Percentiles rank a stretch among this genome's conserved stretches.
Evolutionary conservation across 2,888 invertebrate genomes (phyloP).

Genomic region (Drosophila nigricruria): DNA sequence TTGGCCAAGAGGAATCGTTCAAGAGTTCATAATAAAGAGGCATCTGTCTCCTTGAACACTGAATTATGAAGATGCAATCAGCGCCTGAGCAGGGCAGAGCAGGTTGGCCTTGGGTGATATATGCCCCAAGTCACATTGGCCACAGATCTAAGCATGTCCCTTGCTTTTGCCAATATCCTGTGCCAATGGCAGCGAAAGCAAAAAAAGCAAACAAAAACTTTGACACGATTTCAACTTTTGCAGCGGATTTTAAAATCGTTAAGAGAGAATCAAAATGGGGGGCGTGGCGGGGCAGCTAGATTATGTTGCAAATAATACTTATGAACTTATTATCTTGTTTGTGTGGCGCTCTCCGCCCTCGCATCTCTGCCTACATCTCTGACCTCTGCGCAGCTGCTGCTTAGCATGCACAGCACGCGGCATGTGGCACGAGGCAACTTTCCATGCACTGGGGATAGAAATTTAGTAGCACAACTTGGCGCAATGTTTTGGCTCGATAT

Average conservation of each 20-base stretch:
- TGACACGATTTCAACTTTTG: conserved; percentile 64
- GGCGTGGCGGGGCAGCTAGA: conserved; percentile 38
- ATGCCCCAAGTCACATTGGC: conserved; percentile 25
- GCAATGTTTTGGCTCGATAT: conserved; percentile 65
- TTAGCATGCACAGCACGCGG: conserved; percentile 76
- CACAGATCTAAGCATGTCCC: conserved; percentile 41
- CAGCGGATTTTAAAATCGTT: conserved; percentile 62
- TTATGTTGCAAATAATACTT: conserved; percentile 77
- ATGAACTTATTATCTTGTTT: conserved; percentile 81
- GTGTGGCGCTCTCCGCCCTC: conserved; percentile 43
- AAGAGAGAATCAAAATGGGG: conserved; percentile 29
- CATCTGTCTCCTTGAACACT: conserved; percentile 20
- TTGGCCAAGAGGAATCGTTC: conserved; percentile 55
- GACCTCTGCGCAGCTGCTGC: conserved; percentile 33
- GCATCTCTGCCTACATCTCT: conserved; percentile 8
- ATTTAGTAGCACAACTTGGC: conserved; percentile 77
- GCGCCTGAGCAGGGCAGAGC: not conserved
- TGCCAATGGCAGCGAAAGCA: conserved; percentile 18
- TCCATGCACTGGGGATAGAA: conserved; percentile 72
- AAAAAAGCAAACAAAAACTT: conserved; percentile 39
- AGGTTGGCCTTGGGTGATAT: too few species aligned
- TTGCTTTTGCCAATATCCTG: conserved; percentile 45
- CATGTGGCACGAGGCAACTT: conserved; percentile 51
- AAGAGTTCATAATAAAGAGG: conserved; percentile 26
- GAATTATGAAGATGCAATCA: conserved; percentile 48